These are phyloP conservation scores for Rallus crepitans DNA, from an alignment of 2,797 vertebrate genomes.

Conservation along the genomic window DNA sequence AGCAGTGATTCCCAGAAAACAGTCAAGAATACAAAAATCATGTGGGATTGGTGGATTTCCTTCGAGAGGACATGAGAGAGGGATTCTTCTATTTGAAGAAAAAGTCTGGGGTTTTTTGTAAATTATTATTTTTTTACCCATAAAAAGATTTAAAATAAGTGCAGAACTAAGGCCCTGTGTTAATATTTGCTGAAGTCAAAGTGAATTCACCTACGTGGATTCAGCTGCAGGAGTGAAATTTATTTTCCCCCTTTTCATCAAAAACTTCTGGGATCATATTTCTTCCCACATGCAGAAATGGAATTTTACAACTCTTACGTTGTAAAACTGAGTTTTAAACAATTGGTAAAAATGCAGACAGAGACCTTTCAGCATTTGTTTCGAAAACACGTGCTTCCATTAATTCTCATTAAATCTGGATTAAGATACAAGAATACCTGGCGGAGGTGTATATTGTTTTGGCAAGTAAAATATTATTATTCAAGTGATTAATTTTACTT, in stretches of 20 bases:
- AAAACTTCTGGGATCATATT: conserved; percentile 50
- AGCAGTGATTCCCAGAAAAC: not conserved
- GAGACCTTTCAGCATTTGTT: conserved; percentile 5
- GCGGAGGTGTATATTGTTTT: conserved; percentile 51
- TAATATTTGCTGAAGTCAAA: conserved; percentile 27
- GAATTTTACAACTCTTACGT: conserved; percentile 29
- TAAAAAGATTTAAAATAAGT: not conserved
- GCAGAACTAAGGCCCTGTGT: conserved; percentile 7
- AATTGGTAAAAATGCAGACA: conserved; percentile 40
- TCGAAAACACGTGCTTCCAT: not conserved
- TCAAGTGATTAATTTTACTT: conserved; percentile 27
- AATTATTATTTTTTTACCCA: not conserved
- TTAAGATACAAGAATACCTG: conserved; percentile 35
- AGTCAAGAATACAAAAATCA: conserved; percentile 15
- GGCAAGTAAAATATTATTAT: conserved; percentile 9
- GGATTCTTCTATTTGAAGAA: conserved; percentile 29
- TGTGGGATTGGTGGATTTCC: conserved; percentile 10
- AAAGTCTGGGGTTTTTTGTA: not conserved
- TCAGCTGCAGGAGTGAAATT: not conserved
- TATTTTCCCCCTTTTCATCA: conserved; percentile 19
- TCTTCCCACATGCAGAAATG: conserved; percentile 14
- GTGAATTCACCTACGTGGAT: conserved; percentile 19
- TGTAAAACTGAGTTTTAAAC: conserved; percentile 53
- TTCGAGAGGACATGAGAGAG: conserved; percentile 11
- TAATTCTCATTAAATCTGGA: conserved; percentile 45